Evolutionary conservation across 2,113 vertebrate species (phyloP).

Genomic region (Podarcis raffonei): DNA sequence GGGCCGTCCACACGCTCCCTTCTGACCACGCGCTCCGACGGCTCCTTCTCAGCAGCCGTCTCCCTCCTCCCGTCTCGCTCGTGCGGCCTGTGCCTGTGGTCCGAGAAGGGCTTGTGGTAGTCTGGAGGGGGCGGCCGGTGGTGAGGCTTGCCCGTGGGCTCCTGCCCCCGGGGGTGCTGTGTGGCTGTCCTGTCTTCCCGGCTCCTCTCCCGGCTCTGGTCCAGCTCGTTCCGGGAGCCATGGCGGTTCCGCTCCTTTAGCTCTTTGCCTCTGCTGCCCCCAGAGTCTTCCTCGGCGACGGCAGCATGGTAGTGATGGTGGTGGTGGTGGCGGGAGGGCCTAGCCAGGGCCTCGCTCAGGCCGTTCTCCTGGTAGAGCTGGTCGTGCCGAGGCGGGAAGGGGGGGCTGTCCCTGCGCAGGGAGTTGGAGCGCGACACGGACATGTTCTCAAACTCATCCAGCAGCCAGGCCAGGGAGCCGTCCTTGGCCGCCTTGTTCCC

Average conservation of each 20-base stretch:
- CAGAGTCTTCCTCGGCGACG: neutral
- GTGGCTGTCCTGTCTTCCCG: constrained; percentile 57
- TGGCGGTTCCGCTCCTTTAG: constrained; percentile 40
- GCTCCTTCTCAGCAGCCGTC: constrained; percentile 35
- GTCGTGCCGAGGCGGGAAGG: constrained; percentile 74
- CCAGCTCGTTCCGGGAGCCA: constrained; percentile 12
- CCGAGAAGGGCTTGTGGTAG: constrained; percentile 11
- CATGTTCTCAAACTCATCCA: constrained; percentile 93
- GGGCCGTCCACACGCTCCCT: constrained; percentile 67
- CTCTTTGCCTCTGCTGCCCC: constrained; percentile 1
- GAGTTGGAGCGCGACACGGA: constrained; percentile 95
- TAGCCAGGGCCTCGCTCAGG: constrained; percentile 71
- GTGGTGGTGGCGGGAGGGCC: constrained; percentile 55
- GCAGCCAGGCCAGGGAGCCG: constrained; percentile 90
- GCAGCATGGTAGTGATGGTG: neutral
- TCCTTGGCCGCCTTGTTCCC: constrained; percentile 87
- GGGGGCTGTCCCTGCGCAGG: constrained; percentile 88
- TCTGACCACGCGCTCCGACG: constrained; percentile 66
- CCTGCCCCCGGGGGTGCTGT: constrained; percentile 82
- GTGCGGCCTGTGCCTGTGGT: neutral
- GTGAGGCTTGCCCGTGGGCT: constrained; percentile 63
- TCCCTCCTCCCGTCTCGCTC: constrained; percentile 50
- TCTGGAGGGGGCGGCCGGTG: constrained; percentile 35
- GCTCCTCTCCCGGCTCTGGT: constrained; percentile 31
- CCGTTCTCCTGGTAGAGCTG: constrained; percentile 73